Base-by-base conservation (phyloP, 2,113 vertebrate species). In the Otus sunia region DNA sequence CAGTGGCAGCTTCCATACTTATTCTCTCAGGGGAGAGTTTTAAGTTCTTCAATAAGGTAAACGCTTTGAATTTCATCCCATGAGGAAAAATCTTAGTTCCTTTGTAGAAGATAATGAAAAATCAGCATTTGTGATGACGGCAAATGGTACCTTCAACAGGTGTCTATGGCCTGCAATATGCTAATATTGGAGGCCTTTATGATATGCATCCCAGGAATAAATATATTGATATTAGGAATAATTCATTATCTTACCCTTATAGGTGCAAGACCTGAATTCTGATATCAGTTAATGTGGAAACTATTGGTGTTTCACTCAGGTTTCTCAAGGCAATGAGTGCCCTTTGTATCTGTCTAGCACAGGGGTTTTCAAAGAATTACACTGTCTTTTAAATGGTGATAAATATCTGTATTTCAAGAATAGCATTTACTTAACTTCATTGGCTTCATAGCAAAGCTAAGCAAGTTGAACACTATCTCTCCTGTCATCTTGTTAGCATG, bases 41-140 rank as follows among this genome's bases (percentile, higher is more conserved):
- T 86, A 95, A 92, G 77, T 96, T 96, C 86, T 92, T 95, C 95
- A 94, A 55, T 94, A 93, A 92, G 67, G 91, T 96, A 95, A 96
- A 96, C 91, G 81, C 91, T 95, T 97, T 95, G 91, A 95, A 95
- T 97, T 92, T 92, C 75, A 62, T 95, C 86, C 90, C 88, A 6
- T 27, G 94, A 96, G 88, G 53, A 32, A 52, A 88, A 29, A 41
- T 95, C 87, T 93, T 74, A 83, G 59, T 59, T 97, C 72, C 71
- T 95, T 94, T 95, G 64, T 55, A 86, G 71, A 91, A 97, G 79
- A 82, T 86, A 95, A 97, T 95, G 80, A 96, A 96, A 92, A 93
- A 94, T 92, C 92, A 91, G 59, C 94, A 96, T 95, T 97, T 94
- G 63, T 84, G 64, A 75, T 3, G 25, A 37, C 74, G 90, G 83